These are phyloP conservation scores for Chlorops oryzae DNA, from an alignment of 1,140 invertebrate genomes.

Conservation along the genomic window DNA sequence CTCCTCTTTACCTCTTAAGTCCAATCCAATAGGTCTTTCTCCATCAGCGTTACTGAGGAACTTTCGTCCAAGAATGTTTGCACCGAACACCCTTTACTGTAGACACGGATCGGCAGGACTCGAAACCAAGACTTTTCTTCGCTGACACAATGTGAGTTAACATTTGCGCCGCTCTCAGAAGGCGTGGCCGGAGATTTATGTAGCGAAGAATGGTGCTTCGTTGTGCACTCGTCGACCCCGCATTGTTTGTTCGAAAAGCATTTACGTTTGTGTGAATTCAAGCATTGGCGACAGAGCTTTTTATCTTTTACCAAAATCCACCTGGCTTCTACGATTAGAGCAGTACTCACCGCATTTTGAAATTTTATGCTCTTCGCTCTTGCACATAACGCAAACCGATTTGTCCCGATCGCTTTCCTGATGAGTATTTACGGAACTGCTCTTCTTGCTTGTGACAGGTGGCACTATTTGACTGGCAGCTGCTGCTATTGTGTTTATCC, in stretches of 20 bases:
- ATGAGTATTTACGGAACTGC: constrained; percentile 7
- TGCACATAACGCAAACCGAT: no score
- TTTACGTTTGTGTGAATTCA: no score
- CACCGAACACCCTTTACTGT: neutral
- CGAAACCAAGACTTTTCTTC: no score
- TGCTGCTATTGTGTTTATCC: no score
- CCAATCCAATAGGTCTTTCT: neutral
- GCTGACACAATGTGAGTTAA: neutral
- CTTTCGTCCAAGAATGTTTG: constrained; percentile 2
- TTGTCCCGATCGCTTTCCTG: neutral
- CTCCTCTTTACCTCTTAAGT: neutral
- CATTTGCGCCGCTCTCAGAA: no score
- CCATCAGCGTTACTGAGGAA: neutral
- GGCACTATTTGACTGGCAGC: neutral
- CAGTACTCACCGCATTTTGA: no score
- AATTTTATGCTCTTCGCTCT: constrained; percentile 1
- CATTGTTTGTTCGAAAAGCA: no score
- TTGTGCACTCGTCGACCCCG: no score
- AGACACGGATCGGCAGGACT: constrained; percentile 4
- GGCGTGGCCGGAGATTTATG: no score
- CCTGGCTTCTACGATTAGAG: neutral
- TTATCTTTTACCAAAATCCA: constrained; percentile 2
- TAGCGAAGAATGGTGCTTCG: no score
- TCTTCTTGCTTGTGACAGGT: neutral
- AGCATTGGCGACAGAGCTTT: constrained; percentile 6